Conservation (phyloP, 2,113 vertebrate species). For the Pycnonotus jocosus region DNA sequence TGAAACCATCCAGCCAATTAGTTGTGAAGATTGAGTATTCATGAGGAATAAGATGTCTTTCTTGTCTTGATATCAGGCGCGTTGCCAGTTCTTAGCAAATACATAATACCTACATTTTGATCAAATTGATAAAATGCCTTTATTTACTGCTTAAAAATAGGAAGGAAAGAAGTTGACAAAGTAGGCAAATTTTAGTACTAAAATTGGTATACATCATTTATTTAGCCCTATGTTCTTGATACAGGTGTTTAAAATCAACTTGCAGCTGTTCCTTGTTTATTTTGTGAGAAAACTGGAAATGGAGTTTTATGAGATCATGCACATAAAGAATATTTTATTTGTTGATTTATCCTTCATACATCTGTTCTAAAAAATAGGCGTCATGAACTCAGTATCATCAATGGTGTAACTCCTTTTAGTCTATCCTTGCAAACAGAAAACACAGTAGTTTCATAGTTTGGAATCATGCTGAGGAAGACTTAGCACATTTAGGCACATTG, state of each 20-base stretch:
- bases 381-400: neutral
- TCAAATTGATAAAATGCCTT: neutral
- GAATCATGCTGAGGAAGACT: neutral
- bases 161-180: neutral
- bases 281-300: neutral
- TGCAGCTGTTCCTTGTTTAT: neutral
- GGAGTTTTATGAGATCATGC: neutral
- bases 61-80: neutral
- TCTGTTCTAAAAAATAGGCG: neutral
- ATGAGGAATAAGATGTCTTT: neutral
- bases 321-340: neutral
- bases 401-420: neutral
- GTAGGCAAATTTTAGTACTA: neutral
- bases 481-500: neutral
- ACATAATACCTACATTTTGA: neutral
- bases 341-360: neutral
- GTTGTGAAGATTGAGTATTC: neutral
- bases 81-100: neutral
- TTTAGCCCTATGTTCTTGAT: neutral
- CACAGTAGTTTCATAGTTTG: neutral
- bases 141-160: neutral
- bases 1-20: neutral
- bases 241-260: neutral
- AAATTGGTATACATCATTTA: neutral
- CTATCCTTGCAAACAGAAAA: neutral